These are phyloP conservation scores for Drosophila fulvimacula DNA, from an alignment of 2,888 invertebrate species.

Conservation along the genomic window DNA sequence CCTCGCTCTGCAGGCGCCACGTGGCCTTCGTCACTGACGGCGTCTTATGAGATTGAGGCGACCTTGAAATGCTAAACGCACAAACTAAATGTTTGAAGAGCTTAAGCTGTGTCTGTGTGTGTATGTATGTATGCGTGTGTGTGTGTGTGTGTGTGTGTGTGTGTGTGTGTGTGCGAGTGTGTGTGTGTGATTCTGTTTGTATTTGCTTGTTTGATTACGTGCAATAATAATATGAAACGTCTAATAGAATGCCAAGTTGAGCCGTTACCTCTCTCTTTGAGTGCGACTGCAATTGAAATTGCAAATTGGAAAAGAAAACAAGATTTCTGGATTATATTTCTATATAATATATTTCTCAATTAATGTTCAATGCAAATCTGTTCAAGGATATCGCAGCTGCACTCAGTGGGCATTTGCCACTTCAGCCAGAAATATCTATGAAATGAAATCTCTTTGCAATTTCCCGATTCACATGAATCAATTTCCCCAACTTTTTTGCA, in stretches of 20 bases:
- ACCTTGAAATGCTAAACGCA: neutral
- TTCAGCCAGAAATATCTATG: neutral
- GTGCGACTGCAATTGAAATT: neutral
- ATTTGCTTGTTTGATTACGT: slow-evolving; percentile 7
- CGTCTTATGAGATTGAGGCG: slow-evolving; percentile 7
- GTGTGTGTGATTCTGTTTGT: too few relatives aligned
- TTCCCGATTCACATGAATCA: neutral
- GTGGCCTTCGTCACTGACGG: slow-evolving; percentile 4
- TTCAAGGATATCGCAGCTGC: neutral
- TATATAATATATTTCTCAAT: neutral
- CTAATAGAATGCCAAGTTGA: slow-evolving; percentile 6
- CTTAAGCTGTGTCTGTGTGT: neutral
- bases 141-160: neutral
- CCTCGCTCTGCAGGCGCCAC: neutral
- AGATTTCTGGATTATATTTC: neutral
- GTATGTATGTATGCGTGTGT: neutral
- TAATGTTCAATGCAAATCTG: neutral
- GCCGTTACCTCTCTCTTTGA: neutral
- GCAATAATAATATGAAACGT: slow-evolving; percentile 5
- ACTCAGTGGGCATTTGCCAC: neutral
- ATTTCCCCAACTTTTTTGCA: neutral
- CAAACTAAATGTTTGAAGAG: slow-evolving; percentile 1
- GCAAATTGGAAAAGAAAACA: neutral
- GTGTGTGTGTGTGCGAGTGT: neutral
- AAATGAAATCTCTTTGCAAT: slow-evolving; percentile 4